Base-by-base conservation (phyloP, 1,140 invertebrate genomes). In the Mercenaria mercenaria region DNA sequence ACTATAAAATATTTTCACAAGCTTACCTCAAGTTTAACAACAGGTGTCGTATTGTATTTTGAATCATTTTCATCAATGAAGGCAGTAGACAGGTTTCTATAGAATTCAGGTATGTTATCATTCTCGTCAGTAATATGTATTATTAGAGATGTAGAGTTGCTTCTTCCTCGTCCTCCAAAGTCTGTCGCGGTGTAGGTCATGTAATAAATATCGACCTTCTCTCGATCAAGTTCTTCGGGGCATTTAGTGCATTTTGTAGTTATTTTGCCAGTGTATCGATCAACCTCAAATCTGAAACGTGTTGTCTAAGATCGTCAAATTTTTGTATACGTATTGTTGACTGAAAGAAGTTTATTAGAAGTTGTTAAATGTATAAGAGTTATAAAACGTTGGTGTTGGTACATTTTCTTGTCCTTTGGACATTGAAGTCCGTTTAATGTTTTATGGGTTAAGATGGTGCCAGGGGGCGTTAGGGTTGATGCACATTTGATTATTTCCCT, bases 141-240 rank as follows among this genome's bases (percentile, higher is more conserved):
- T n/a, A 61, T 29, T 0, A 87, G 15, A 0, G 85, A 79, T 43
- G 85, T 79, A 39, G 85, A 87, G n/a, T 87, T 79, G n/a, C 52
- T 61, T 20, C 85, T 77, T 72, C 67, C 82, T 0, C 32, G 29
- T 11, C 74, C 74, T 29, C 29, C 29, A 0, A 0, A 23, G 50
- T 87, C 85, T 13, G 52, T 64, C 26, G 85, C 85, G 0, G 85
- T 87, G 20, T 77, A 74, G 0, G 85, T 87, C 74, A 87, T 77
- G 26, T 59, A 87, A 34, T 59, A 76, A 13, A 69, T 56, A 29
- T 79, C 47, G 1, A 32, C 47, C 76, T 8, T 77, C 32, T 87
- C 85, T 43, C 85, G 26, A n/a, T 87, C 85, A 32, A 87, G 37
- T 0, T 76, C 26, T 59, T 29, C 11, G 3, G 32, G 23, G 37